Evolutionary conservation across 2,797 vertebrate species (phyloP), one percentile per base, ranked within the genome.

Genomic region (Takifugu ocellatus): DNA sequence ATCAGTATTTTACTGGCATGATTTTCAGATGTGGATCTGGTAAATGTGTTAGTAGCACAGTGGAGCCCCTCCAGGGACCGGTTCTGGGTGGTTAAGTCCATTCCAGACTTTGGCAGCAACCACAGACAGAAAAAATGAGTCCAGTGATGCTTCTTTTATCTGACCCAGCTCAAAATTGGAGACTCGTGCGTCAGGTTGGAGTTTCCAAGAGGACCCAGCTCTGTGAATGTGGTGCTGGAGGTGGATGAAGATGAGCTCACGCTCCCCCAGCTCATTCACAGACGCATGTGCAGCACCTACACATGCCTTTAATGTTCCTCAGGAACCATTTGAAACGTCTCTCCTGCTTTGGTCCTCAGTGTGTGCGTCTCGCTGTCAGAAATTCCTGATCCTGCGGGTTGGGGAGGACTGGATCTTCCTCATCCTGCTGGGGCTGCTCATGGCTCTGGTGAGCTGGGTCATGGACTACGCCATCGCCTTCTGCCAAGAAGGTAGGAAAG

Each of bases 341-440:
- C 27, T 59, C 21, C 1, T 44, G 43, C 17, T 45, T 51, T 44
- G 54, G 31, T 14, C 60, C 33, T 9, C 88, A 98, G 96, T 93
- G 66, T 97, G 95, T 12, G 90, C 93, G 0, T 91, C 94, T 21
- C 93, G 91, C 61, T 97, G 94, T 80, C 93, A 94, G 86, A 93
- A 90, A 85, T 97, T 98, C 91, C 83, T 99, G 75, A 91, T 97
- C 83, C 96, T 96, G 29, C 94, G 94, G 42, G 93, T 98, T 61
- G 96, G 96, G 0, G 97, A 98, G 88, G 96, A 99, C 88, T 99
- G 97, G 97, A 95, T 99, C 83, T 99, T 98, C 84, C 95, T 99
- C 73, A 95, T 99, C 76, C 91, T 99, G 27, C 86, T 98, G 84
- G 96, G 97, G 7, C 87, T 99, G 69, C 74, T 98, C 73, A 99